Percentiles rank a stretch among this genome's conserved stretches.
phyloP scores from a whole-genome alignment of 2,797 vertebrate genomes.

The Cephalopachus bancanus region DNA sequence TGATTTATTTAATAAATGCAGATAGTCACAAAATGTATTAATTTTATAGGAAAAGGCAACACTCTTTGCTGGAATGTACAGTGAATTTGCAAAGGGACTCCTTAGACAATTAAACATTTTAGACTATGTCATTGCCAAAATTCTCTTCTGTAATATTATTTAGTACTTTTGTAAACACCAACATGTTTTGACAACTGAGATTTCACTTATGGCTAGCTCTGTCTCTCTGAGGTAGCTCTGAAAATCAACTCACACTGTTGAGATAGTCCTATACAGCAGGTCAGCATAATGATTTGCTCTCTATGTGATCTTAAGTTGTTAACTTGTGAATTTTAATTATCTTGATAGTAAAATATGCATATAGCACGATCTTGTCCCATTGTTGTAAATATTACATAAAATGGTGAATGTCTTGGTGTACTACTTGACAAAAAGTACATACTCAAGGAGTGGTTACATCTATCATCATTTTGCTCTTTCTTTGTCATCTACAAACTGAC shows the following conservation, averaged over 20 bases:
- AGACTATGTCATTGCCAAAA: background rate
- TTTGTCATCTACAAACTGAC: background rate
- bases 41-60: background rate
- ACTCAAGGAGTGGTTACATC: background rate
- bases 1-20: conserved; percentile 47
- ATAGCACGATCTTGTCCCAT: background rate
- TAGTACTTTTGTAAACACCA: background rate
- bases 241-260: background rate
- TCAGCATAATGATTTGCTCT: background rate
- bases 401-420: background rate
- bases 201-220: background rate
- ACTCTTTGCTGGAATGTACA: background rate
- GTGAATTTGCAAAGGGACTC: background rate
- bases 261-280: background rate
- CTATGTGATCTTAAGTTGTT: background rate
- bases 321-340: background rate
- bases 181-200: background rate
- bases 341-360: background rate
- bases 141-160: background rate
- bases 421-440: background rate
- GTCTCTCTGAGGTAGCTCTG: background rate
- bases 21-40: background rate
- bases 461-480: background rate
- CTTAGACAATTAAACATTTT: background rate
- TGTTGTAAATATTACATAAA: background rate